A percentile compares a stretch with the other conserved stretches of the same genome.
These are phyloP conservation scores for Caenorhabditis sp. DNA, from an alignment of 2,888 invertebrate genomes.

Conservation along the genomic window DNA sequence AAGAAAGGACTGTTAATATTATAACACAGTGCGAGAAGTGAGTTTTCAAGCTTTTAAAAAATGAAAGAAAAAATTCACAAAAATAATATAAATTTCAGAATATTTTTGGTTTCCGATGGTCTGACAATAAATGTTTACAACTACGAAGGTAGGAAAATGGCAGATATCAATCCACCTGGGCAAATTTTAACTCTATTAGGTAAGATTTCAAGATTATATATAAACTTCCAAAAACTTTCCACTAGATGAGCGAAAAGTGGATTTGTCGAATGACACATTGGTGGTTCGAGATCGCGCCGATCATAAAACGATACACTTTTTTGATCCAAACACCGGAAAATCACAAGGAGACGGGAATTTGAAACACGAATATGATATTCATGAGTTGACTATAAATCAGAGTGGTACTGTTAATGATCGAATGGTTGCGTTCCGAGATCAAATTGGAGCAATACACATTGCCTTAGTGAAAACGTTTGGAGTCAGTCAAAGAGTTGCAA, in stretches of 20 bases:
- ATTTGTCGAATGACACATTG: conserved; percentile 85
- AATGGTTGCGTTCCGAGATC: conserved; percentile 85
- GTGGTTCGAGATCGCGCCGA: conserved; percentile 86
- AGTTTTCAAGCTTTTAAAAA: conserved; percentile 52
- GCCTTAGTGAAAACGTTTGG: conserved; percentile 79
- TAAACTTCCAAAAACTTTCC: not conserved
- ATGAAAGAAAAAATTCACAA: not conserved
- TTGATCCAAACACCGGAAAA: conserved; percentile 83
- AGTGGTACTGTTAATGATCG: conserved; percentile 81
- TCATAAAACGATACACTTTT: conserved; percentile 79
- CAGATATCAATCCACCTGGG: conserved; percentile 82
- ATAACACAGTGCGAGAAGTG: conserved; percentile 85
- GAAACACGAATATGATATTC: conserved; percentile 82
- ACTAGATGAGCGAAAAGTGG: conserved; percentile 75
- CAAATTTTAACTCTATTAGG: conserved; percentile 31
- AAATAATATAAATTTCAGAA: conserved; percentile 75
- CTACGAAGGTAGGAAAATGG: conserved; percentile 87
- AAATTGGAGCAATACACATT: conserved; percentile 71
- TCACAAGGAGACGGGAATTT: conserved; percentile 81
- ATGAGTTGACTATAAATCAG: conserved; percentile 84
- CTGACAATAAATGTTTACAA: conserved; percentile 85
- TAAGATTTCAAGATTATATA: conserved; percentile 1
- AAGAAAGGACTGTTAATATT: conserved; percentile 84
- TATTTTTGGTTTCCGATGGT: conserved; percentile 87
- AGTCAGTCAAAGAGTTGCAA: conserved; percentile 77